Percentiles rank a stretch among this genome's conserved stretches.
These are phyloP conservation scores for Chymomyza procnemis DNA, from an alignment of 2,888 invertebrate genomes.

Conservation along the genomic window DNA sequence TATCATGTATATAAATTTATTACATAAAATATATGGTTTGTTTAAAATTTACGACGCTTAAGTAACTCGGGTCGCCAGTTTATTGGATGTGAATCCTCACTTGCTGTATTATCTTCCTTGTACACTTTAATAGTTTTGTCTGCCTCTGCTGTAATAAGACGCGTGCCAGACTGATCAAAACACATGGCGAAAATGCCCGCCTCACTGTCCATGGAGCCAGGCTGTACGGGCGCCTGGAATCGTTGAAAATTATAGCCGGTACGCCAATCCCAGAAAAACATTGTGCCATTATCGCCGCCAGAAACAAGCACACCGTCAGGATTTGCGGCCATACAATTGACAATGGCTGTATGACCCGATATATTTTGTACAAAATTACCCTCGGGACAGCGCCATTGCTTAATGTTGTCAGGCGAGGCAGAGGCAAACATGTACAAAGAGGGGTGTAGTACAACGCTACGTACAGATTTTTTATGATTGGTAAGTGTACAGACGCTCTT, in stretches of 20 bases:
- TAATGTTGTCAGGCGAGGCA: conserved; percentile 98
- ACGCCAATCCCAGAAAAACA: conserved; percentile 99
- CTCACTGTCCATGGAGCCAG: conserved; percentile 99
- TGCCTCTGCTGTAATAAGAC: conserved; percentile 97
- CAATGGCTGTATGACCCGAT: conserved; percentile 97
- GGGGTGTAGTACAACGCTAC: conserved; percentile 88
- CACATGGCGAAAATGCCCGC: conserved; percentile 97
- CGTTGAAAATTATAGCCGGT: conserved; percentile 99
- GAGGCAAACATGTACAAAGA: conserved; percentile 95
- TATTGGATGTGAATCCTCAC: conserved; percentile 96
- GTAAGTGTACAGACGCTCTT: conserved; percentile 96
- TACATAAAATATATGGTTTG: neutral
- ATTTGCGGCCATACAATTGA: conserved; percentile 97
- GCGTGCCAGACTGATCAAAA: conserved; percentile 95
- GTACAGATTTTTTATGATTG: conserved; percentile 98
- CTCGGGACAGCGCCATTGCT: conserved; percentile 99
- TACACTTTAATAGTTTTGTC: conserved; percentile 99
- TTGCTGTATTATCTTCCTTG: conserved; percentile 96
- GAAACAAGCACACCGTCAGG: conserved; percentile 97
- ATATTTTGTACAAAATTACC: conserved; percentile 98
- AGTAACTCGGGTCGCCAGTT: conserved; percentile 98
- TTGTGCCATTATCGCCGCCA: conserved; percentile 98
- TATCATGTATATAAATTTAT: neutral
- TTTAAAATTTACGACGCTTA: conserved; percentile 92
- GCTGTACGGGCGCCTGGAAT: conserved; percentile 94